phyloP scores from a whole-genome alignment of 1,140 invertebrate genomes.

The Drosophila repleta region DNA sequence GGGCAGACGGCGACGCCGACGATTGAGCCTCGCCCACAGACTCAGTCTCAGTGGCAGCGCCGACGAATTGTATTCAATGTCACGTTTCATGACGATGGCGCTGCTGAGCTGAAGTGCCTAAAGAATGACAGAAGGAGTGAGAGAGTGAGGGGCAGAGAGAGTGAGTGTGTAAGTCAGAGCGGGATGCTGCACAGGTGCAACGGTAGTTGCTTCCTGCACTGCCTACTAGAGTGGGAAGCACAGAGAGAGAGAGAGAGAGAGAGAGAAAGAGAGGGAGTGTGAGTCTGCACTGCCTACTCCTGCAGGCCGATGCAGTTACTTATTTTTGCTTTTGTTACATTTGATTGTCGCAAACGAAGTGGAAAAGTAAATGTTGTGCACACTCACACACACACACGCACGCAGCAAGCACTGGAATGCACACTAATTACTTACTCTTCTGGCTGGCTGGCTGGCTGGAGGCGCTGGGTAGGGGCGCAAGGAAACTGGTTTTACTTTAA shows the following conservation, averaged over 20 bases:
- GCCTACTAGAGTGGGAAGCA: no score
- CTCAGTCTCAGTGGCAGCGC: not conserved
- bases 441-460: constrained; percentile 25
- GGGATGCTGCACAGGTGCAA: constrained; percentile 43
- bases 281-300: not conserved
- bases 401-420: constrained; percentile 56
- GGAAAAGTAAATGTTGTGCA: constrained; percentile 75
- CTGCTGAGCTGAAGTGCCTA: constrained; percentile 42
- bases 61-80: constrained; percentile 68
- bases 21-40: not conserved
- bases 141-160: not conserved
- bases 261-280: no score
- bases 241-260: no score
- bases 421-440: constrained; percentile 80
- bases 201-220: not conserved
- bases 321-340: constrained; percentile 66
- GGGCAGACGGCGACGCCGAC: constrained; percentile 10
- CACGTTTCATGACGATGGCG: constrained; percentile 56
- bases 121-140: not conserved
- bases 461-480: constrained; percentile 10
- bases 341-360: constrained; percentile 80
- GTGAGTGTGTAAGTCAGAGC: not conserved
- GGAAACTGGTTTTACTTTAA: constrained; percentile 54
- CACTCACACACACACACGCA: constrained; percentile 43
- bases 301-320: constrained; percentile 13